phyloP scores from a whole-genome alignment of 2,888 invertebrate genomes.

The Diachrysia chrysitis region DNA sequence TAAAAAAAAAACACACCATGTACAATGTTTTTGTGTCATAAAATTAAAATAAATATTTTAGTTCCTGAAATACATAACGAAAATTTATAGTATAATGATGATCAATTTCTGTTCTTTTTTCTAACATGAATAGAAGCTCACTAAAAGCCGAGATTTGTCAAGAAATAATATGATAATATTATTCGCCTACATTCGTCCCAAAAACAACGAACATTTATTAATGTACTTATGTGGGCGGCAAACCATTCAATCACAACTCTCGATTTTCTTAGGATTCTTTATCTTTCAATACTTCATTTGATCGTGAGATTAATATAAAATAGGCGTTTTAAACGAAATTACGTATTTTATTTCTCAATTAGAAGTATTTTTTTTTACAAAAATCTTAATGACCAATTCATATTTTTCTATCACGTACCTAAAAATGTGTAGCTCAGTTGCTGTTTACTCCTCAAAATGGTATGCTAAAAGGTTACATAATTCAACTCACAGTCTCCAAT shows the following conservation, averaged over 20 bases:
- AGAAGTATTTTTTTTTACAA: too few species aligned
- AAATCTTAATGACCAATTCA: too few species aligned
- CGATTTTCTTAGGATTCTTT: background rate
- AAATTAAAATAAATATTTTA: background rate
- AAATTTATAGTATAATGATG: too few species aligned
- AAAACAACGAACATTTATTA: background rate
- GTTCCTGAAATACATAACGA: background rate
- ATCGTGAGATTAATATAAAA: background rate
- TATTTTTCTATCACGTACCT: too few species aligned
- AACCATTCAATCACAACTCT: conserved; percentile 4
- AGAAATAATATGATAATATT: background rate
- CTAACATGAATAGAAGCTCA: background rate
- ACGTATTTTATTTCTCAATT: too few species aligned
- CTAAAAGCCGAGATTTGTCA: background rate
- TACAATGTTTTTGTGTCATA: background rate
- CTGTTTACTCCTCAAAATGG: too few species aligned
- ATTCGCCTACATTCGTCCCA: background rate
- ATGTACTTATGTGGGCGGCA: background rate
- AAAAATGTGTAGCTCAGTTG: too few species aligned
- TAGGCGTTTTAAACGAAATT: background rate
- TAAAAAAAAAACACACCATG: background rate
- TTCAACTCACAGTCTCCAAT: conserved; percentile 37
- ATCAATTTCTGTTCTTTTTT: background rate
- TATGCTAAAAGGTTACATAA: background rate
- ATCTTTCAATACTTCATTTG: background rate